Evolutionary conservation across 2,113 vertebrate species (phyloP).

Genomic region (Typhlomys cinereus): DNA sequence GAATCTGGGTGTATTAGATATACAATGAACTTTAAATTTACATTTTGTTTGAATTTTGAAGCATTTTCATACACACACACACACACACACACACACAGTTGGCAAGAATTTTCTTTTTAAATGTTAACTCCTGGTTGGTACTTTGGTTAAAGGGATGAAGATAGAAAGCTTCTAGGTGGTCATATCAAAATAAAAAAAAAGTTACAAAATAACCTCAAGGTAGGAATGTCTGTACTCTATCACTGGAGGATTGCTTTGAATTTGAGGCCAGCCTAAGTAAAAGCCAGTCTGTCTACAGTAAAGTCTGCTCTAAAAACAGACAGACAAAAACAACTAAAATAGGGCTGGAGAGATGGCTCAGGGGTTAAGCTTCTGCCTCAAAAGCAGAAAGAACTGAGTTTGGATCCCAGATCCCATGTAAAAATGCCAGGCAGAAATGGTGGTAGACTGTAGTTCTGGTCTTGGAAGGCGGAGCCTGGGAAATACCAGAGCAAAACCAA

Average conservation of each 20-base stretch:
- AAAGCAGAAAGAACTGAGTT: no score
- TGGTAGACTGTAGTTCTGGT: no score
- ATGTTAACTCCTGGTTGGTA: background rate
- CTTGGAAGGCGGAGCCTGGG: no score
- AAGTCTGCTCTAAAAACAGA: no score
- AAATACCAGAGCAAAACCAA: no score
- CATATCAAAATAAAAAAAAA: background rate
- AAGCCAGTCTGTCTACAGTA: background rate
- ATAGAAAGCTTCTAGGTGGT: background rate
- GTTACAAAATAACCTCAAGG: background rate
- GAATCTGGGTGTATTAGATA: background rate
- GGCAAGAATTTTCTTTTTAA: background rate
- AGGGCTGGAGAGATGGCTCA: no score
- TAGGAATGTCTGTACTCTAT: background rate
- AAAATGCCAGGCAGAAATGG: no score
- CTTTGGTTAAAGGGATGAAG: background rate
- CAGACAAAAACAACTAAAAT: background rate
- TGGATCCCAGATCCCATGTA: no score
- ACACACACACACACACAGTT: background rate
- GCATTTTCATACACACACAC: background rate
- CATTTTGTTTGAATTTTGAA: background rate
- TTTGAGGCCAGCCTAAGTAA: background rate
- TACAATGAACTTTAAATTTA: background rate
- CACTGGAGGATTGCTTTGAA: background rate
- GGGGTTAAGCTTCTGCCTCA: no score